phyloP scores from a whole-genome alignment of 2,113 vertebrate species.

The Podiceps cristatus region DNA sequence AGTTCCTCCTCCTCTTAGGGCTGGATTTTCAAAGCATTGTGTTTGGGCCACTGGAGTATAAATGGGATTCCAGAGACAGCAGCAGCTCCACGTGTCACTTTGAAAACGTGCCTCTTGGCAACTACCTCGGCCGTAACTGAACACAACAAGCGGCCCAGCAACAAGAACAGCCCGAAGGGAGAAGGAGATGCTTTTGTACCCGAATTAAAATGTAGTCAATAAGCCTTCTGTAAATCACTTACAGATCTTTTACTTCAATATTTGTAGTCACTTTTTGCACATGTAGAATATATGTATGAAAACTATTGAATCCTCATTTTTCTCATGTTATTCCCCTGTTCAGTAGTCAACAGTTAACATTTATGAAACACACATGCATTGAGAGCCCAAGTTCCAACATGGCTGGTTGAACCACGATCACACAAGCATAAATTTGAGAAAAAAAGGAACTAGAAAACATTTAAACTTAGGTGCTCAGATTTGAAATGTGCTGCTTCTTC shows the following conservation, averaged over 20 bases:
- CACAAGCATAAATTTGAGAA: not conserved
- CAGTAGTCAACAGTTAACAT: not conserved
- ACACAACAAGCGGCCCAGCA: not conserved
- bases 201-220: not conserved
- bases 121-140: not conserved
- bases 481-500: not conserved
- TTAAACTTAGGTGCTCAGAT: not conserved
- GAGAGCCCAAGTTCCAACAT: not conserved
- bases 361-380: not conserved
- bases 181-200: not conserved
- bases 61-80: not conserved
- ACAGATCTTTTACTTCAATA: not conserved
- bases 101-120: conserved; percentile 7
- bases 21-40: conserved; percentile 34
- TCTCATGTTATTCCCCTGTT: not conserved
- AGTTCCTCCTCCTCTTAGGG: not conserved
- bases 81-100: not conserved
- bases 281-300: not conserved
- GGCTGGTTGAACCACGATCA: not conserved
- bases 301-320: not conserved
- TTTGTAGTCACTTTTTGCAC: not conserved
- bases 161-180: not conserved
- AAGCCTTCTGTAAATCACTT: not conserved
- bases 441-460: not conserved
- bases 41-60: not conserved